Conservation (phyloP, 2,888 invertebrate genomes). For the Clusia tigrina region DNA sequence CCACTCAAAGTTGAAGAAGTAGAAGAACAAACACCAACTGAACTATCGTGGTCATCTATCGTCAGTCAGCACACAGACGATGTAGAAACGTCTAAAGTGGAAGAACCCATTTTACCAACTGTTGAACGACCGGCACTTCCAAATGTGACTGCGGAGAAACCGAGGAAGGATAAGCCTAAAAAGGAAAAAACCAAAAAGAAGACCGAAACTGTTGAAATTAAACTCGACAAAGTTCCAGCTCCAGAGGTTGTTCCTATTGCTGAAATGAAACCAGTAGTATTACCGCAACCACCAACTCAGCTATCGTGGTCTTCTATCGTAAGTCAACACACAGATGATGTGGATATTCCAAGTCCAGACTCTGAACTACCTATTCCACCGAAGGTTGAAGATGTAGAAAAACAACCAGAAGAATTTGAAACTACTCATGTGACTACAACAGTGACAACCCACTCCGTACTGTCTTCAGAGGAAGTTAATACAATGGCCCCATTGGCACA, state of each 20-base stretch:
- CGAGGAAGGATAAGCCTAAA: slow-evolving; percentile 17
- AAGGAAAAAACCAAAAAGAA: slow-evolving; percentile 17
- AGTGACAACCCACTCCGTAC: too few relatives aligned
- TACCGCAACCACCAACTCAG: neutral
- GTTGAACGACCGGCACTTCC: neutral
- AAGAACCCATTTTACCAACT: neutral
- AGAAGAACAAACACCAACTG: too few relatives aligned
- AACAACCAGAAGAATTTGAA: too few relatives aligned
- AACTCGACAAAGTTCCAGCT: neutral
- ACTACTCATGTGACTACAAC: too few relatives aligned
- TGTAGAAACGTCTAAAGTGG: slow-evolving; percentile 37
- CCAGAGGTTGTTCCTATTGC: too few relatives aligned
- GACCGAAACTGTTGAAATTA: neutral
- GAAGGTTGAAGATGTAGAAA: too few relatives aligned
- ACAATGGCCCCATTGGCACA: too few relatives aligned
- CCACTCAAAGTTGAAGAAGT: neutral
- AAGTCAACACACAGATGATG: too few relatives aligned
- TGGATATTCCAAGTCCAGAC: too few relatives aligned
- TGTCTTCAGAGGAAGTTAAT: too few relatives aligned
- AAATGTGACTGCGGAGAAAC: neutral
- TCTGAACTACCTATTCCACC: too few relatives aligned
- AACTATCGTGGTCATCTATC: slow-evolving; percentile 40
- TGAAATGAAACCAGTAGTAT: too few relatives aligned
- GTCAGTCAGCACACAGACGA: slow-evolving; percentile 31
- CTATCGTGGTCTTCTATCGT: slow-evolving; percentile 3